phyloP scores from a whole-genome alignment of 2,113 vertebrate genomes.

The Ophthalmotilapia sp. region DNA sequence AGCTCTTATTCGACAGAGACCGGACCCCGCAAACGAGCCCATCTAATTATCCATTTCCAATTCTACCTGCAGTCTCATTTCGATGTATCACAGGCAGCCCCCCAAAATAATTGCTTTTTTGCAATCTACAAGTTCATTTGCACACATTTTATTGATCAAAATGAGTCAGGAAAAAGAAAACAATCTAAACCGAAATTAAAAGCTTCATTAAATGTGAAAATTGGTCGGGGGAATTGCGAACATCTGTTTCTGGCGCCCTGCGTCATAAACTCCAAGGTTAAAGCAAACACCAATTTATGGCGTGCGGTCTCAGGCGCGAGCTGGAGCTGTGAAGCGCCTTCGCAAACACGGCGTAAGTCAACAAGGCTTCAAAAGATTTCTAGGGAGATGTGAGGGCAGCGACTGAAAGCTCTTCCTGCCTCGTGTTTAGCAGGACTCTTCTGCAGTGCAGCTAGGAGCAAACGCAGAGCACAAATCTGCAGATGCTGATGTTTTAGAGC shows the following conservation, averaged over 20 bases:
- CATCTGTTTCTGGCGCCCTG: conserved; percentile 69
- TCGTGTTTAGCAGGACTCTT: background rate
- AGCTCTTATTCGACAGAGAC: conserved; percentile 1
- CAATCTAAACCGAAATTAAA: conserved; percentile 73
- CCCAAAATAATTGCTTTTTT: conserved; percentile 60
- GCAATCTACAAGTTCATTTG: conserved; percentile 69
- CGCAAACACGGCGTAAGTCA: conserved; percentile 23
- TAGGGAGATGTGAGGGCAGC: conserved; percentile 1
- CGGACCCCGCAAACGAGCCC: background rate
- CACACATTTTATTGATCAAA: conserved; percentile 71
- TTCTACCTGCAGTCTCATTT: conserved; percentile 63
- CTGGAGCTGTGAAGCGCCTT: conserved; percentile 9
- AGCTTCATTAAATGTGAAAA: conserved; percentile 78
- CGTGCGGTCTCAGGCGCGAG: conserved; percentile 26
- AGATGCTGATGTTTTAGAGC: background rate
- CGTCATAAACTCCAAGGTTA: conserved; percentile 72
- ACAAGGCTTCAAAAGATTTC: conserved; percentile 36
- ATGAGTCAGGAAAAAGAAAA: conserved; percentile 55
- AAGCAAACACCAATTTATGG: conserved; percentile 65
- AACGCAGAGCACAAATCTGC: background rate
- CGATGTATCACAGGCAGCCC: conserved; percentile 35
- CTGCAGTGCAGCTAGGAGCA: background rate
- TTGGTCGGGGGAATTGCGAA: conserved; percentile 73
- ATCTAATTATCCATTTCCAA: conserved; percentile 60
- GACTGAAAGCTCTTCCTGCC: conserved; percentile 17